Conservation (phyloP, 1,140 invertebrate species). For the Drosophila santomea region DNA sequence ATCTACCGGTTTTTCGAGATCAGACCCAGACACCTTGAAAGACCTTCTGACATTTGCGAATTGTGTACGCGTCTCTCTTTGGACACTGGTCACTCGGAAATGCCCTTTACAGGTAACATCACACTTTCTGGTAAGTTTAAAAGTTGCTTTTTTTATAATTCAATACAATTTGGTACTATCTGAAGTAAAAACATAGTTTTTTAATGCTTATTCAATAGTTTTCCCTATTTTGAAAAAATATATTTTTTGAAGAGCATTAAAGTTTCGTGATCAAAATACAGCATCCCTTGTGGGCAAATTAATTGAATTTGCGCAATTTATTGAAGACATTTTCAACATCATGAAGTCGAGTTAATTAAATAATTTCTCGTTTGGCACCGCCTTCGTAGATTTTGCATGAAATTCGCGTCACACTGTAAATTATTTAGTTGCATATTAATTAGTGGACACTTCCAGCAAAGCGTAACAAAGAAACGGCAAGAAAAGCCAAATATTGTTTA, state of each 20-base stretch:
- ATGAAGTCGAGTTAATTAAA: conserved; percentile 47
- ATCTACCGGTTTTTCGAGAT: conserved; percentile 60
- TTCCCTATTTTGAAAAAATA: neutral
- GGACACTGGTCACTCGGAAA: conserved; percentile 8
- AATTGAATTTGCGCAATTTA: conserved; percentile 56
- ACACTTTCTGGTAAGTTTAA: neutral
- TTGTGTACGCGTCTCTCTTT: conserved; percentile 12
- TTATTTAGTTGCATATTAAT: conserved; percentile 77
- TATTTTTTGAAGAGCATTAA: conserved; percentile 18
- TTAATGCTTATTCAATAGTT: too few species aligned
- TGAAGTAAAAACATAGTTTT: too few species aligned
- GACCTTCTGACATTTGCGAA: conserved; percentile 63
- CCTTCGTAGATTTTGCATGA: conserved; percentile 44
- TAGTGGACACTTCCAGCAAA: conserved; percentile 50
- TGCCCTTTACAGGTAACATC: neutral
- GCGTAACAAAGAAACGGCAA: conserved; percentile 31
- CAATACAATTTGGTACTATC: neutral
- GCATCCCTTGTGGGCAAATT: conserved; percentile 9
- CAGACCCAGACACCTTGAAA: conserved; percentile 56
- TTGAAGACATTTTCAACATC: conserved; percentile 55
- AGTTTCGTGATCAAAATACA: neutral
- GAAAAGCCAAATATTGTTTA: conserved; percentile 38
- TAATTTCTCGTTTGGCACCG: conserved; percentile 41
- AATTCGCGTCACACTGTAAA: conserved; percentile 68
- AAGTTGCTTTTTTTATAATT: neutral